These are phyloP conservation scores for Hydrozoanthus tunicans DNA, from an alignment of 64 coral and sea anemone genomes.

Conservation along the genomic window DNA sequence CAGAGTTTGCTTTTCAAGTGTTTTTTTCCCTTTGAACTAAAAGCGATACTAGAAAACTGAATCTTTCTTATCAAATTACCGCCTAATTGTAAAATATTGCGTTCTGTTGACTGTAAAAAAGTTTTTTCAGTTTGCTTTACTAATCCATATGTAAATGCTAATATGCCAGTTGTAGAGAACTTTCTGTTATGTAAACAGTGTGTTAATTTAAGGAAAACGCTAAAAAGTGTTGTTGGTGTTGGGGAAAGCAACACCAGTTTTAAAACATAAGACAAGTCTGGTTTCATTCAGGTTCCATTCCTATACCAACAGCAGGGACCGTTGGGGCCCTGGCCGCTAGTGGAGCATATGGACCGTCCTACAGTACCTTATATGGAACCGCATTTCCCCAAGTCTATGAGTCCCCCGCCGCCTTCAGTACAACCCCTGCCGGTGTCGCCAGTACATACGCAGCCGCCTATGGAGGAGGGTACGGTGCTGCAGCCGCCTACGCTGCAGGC, in stretches of 20 bases:
- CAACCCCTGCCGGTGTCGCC: constrained; percentile 65
- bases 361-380: constrained; percentile 77
- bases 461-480: constrained; percentile 64
- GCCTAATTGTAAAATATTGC: constrained; percentile 51
- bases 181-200: constrained; percentile 3
- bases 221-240: constrained; percentile 18
- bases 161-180: constrained; percentile 5
- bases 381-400: constrained; percentile 81
- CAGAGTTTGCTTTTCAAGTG: background rate
- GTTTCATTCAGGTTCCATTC: constrained; percentile 49
- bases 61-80: background rate
- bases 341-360: constrained; percentile 73
- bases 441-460: constrained; percentile 67
- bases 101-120: constrained; percentile 14
- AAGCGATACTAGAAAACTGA: constrained; percentile 1
- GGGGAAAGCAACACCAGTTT: background rate
- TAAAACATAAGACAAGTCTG: constrained; percentile 34
- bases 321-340: constrained; percentile 65
- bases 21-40: constrained; percentile 17
- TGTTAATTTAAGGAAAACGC: constrained; percentile 13
- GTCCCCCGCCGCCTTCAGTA: constrained; percentile 68
- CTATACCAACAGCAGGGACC: constrained; percentile 47
- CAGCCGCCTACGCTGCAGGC: constrained; percentile 58
- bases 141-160: constrained; percentile 41
- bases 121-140: constrained; percentile 33